Evolutionary conservation across 2,113 vertebrate species (phyloP), one percentile per base, ranked within the genome.

Genomic region (Ailurus styani): DNA sequence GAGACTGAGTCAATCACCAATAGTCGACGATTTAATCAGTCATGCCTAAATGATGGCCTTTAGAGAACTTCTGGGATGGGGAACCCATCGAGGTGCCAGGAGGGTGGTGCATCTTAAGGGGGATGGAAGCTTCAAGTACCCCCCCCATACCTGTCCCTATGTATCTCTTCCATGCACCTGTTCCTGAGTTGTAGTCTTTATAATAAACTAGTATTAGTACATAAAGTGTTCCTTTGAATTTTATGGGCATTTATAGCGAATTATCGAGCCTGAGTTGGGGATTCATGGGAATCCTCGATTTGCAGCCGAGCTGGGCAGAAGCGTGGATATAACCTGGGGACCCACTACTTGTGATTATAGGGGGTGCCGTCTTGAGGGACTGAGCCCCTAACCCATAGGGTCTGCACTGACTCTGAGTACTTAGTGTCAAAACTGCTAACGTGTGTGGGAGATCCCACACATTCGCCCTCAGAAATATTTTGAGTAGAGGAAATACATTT

Each of bases 61-160:
- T 0, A 1, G 75, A 94, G 23, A 81, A 31, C 23, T 29, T 57
- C 84, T 57, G 62, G 21, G 60, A 21, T 87, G 73, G 40, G n/a
- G 37, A 47, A 60, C 21, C 45, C 23, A 29, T 45, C 6, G 5
- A 2, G 17, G 29, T 20, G 7, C 47, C 5, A 3, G 15, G 40
- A 57, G 62, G 23, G 47, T 5, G 23, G 37, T 57, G 31, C 0
- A 1, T 64, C 31, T 57, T 17, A 12, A 47, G 60, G 68, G 8
- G 37, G 17, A 3, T 6, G 11, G 4, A n/a, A 29, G 6, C n/a
- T 50, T n/a, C 72, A 0, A 9, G 37, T 7, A 45, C 4, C 20
- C 42, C 31, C 29, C 21, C 0, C 72, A 27, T n/a, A 29, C 29
- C 2, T 34, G 29, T 68, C 21, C 47, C 45, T 54, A 0, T n/a